Base-by-base conservation (phyloP, 2,888 invertebrate species). In the Acanthopleura granulata region DNA sequence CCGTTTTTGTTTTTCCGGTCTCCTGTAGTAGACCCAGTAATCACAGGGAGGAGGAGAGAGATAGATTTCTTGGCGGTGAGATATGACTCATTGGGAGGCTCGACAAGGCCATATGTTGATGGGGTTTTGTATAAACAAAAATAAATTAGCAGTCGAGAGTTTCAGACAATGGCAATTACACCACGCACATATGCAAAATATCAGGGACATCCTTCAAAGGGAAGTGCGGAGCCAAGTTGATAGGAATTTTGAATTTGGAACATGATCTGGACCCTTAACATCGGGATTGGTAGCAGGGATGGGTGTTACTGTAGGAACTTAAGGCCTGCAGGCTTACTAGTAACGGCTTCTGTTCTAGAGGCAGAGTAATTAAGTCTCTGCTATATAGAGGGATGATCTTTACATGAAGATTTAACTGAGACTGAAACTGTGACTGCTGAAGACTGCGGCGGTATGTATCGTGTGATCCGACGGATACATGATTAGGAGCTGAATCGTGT, bases 41-140 rank as follows among this genome's bases (percentile, higher is more conserved):
- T 22, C 15, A 40, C 4, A 40, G 40, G 40, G 40, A 66, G 66
- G 16, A 66, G 25, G 29, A 27, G 16, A 27, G 66, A 25, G 66
- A 27, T 66, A 27, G 29, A 27, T 22, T 22, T 66, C 27, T 66
- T 66, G 66, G 16, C 22, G 14, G 16, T 18, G 29, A 66, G 16
- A 16, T 15, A 27, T 57, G 57, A 57, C 57, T 57, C 57, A 57
- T 57, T n/a, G 18, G 57, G 22, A 57, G n/a, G 18, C 22, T 22
- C 12, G n/a, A 1, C 6, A 12, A 22, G 57, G 16, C 66, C 66
- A 66, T 66, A 66, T 66, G 66, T 25, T 66, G 66, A 66, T 66
- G 66, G 66, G 16, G 66, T 66, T 66, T 66, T 25, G 66, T 66
- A 66, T 66, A 66, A 66, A 66, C 66, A 66, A 66, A 66, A 66